A percentile compares a stretch with the other conserved stretches of the same genome.
Evolutionary conservation across 2,113 vertebrate species (phyloP).

Genomic region (Lethenteron reissneri): DNA sequence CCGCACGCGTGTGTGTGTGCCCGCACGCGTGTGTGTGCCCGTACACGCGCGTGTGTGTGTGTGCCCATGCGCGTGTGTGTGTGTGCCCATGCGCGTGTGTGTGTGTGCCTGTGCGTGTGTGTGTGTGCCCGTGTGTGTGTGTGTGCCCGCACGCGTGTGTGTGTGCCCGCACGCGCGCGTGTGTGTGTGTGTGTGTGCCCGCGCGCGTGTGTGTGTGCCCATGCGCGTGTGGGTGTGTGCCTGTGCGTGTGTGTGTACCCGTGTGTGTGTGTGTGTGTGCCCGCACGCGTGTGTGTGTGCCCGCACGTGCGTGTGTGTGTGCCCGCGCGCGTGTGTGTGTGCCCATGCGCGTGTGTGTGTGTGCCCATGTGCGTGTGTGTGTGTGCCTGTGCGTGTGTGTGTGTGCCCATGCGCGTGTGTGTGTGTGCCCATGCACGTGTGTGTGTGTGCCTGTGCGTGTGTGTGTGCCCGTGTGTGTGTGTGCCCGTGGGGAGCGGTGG

Average conservation of each 20-base stretch:
- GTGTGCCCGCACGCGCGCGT: not conserved
- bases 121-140: no score
- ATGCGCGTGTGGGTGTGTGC: not conserved
- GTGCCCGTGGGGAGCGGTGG: no score
- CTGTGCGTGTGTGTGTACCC: no score
- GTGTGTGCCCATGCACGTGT: no score
- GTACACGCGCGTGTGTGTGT: not conserved
- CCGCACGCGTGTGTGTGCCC: no score
- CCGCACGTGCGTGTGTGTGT: not conserved
- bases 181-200: not conserved
- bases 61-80: not conserved
- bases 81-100: not conserved
- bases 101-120: no score
- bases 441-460: no score
- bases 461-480: no score
- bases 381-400: no score
- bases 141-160: slow-evolving; percentile 16
- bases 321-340: not conserved
- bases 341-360: not conserved
- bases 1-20: no score
- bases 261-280: no score
- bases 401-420: no score
- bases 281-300: slow-evolving; percentile 16
- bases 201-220: not conserved
- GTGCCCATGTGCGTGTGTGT: not conserved